phyloP scores from a whole-genome alignment of 2,888 invertebrate species.

The Hymenopus coronatus region DNA sequence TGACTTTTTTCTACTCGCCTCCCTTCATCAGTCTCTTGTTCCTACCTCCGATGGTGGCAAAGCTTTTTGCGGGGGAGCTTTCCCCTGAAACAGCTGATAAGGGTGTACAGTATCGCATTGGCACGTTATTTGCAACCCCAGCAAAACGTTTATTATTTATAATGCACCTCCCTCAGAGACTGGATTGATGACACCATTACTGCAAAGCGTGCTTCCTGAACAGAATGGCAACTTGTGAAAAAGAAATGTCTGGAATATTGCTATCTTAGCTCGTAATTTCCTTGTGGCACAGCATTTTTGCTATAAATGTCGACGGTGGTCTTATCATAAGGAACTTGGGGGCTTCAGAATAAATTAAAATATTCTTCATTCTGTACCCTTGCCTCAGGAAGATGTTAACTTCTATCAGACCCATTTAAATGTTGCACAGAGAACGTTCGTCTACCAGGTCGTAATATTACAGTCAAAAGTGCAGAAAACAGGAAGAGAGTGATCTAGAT shows the following conservation, averaged over 20 bases:
- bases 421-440: no score
- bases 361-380: neutral
- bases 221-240: neutral
- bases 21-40: neutral
- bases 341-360: neutral
- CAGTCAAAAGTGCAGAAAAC: no score
- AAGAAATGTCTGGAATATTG: neutral
- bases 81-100: neutral
- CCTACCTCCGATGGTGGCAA: neutral
- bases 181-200: neutral
- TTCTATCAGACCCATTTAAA: neutral
- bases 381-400: neutral
- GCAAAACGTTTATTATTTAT: neutral
- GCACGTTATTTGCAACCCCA: conserved; percentile 1
- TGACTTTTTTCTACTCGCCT: neutral
- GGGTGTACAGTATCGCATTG: conserved; percentile 4
- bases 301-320: neutral
- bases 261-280: neutral
- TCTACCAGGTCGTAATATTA: no score
- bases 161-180: neutral
- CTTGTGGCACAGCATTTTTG: neutral
- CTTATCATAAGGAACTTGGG: neutral
- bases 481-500: no score
- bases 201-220: neutral
- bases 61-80: neutral